These are phyloP conservation scores for Eremobia ochroleuca DNA, from an alignment of 2,888 invertebrate species.

Conservation along the genomic window DNA sequence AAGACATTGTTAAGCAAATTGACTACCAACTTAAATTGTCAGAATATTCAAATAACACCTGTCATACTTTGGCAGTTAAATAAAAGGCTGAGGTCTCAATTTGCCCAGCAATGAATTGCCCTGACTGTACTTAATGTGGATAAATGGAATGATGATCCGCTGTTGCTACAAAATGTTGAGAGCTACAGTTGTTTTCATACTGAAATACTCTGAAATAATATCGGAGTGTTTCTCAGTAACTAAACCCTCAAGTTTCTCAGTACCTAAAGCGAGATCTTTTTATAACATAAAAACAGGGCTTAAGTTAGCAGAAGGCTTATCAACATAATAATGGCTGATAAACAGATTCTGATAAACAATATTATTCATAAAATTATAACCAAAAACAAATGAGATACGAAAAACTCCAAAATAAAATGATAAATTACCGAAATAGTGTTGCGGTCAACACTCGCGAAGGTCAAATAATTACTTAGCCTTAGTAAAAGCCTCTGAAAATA, in stretches of 20 bases:
- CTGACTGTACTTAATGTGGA: not conserved
- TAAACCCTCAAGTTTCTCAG: no score
- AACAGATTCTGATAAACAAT: constrained; percentile 6
- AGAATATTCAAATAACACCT: not conserved
- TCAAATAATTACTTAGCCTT: constrained; percentile 41
- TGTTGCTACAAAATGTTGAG: not conserved
- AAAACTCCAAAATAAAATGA: constrained; percentile 55
- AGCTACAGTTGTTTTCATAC: not conserved
- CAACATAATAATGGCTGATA: constrained; percentile 1
- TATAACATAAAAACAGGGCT: not conserved
- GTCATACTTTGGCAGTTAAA: not conserved
- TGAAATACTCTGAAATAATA: not conserved
- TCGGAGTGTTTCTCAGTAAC: not conserved
- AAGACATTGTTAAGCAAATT: not conserved
- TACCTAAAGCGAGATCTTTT: not conserved
- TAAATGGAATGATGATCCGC: not conserved
- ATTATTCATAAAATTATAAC: constrained; percentile 6
- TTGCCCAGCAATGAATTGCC: no score
- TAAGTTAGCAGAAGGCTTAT: no score
- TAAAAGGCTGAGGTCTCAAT: not conserved
- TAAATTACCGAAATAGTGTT: constrained; percentile 60
- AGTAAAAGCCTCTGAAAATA: constrained; percentile 35
- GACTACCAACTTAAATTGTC: not conserved
- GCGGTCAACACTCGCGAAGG: constrained; percentile 33
- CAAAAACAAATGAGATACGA: constrained; percentile 24